phyloP scores from a whole-genome alignment of 1,140 invertebrate genomes.

The Caenorhabditis brenneri region DNA sequence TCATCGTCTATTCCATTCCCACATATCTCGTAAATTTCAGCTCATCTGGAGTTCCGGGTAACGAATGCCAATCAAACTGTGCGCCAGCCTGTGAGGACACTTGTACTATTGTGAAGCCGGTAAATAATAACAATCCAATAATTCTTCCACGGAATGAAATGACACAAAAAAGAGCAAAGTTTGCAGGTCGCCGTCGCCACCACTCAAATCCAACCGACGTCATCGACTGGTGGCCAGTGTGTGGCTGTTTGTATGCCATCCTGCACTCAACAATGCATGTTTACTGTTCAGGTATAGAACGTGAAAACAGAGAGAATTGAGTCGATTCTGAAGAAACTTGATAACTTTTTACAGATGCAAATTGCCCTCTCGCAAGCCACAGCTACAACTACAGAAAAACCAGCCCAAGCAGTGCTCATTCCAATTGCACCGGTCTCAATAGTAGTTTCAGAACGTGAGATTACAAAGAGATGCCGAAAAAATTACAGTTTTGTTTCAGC shows the following conservation, averaged over 20 bases:
- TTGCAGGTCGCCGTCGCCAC: slow-evolving; percentile 32
- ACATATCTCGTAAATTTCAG: not conserved
- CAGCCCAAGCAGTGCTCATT: not conserved
- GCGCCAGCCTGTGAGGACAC: slow-evolving; percentile 32
- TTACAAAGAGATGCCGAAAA: not conserved
- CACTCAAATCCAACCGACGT: slow-evolving; percentile 23
- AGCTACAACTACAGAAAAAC: not conserved
- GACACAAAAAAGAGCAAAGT: slow-evolving; percentile 18
- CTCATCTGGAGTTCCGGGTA: slow-evolving; percentile 30
- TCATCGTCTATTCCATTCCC: too few species aligned
- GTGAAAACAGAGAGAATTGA: not conserved
- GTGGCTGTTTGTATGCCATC: slow-evolving; percentile 41
- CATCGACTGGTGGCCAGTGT: slow-evolving; percentile 37
- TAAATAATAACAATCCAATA: not conserved
- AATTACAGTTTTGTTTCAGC: not conserved
- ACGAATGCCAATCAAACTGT: slow-evolving; percentile 36
- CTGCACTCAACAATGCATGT: slow-evolving; percentile 43
- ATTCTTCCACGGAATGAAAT: not conserved
- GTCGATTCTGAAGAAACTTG: not conserved
- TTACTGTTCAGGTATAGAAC: slow-evolving; percentile 37
- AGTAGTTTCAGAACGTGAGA: not conserved
- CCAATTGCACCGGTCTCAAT: not conserved
- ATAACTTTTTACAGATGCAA: not conserved
- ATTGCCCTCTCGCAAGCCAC: not conserved
- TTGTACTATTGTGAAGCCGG: slow-evolving; percentile 40